Conservation (phyloP, 2,113 vertebrate species). For the Atrichornis clamosus region DNA sequence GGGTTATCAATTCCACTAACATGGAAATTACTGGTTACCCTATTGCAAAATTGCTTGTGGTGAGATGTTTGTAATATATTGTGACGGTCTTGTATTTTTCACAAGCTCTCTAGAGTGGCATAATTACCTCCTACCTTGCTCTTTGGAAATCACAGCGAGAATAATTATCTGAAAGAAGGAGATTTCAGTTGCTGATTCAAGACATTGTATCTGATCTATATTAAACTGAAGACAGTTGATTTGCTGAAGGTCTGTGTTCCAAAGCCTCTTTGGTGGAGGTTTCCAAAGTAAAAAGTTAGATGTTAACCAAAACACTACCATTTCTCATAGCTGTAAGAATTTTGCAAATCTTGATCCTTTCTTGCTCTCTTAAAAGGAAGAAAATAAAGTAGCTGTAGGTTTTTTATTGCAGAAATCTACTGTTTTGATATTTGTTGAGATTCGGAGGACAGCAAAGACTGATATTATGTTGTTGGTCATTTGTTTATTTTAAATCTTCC, state of each 20-base stretch:
- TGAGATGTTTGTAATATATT: neutral
- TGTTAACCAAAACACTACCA: neutral
- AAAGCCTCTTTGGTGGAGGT: neutral
- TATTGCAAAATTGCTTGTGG: neutral
- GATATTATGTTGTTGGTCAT: neutral
- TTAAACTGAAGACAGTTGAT: neutral
- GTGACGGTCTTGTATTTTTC: neutral
- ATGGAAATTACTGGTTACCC: neutral
- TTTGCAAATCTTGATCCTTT: neutral
- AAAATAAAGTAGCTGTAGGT: neutral
- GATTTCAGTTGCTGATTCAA: neutral
- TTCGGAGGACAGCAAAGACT: neutral
- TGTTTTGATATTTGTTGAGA: neutral
- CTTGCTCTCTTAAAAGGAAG: neutral
- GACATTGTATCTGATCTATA: neutral
- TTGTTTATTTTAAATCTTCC: neutral
- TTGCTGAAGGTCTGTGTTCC: neutral
- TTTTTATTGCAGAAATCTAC: neutral
- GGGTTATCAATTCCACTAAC: neutral
- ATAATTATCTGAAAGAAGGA: neutral
- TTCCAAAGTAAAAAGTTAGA: neutral
- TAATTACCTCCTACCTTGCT: neutral
- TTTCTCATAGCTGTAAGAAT: neutral
- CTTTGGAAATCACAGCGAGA: neutral
- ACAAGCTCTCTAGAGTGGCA: neutral